A percentile compares a stretch with the other conserved stretches of the same genome.
Conservation (phyloP, 2,797 vertebrate genomes). For the Artibeus jamaicensis region DNA sequence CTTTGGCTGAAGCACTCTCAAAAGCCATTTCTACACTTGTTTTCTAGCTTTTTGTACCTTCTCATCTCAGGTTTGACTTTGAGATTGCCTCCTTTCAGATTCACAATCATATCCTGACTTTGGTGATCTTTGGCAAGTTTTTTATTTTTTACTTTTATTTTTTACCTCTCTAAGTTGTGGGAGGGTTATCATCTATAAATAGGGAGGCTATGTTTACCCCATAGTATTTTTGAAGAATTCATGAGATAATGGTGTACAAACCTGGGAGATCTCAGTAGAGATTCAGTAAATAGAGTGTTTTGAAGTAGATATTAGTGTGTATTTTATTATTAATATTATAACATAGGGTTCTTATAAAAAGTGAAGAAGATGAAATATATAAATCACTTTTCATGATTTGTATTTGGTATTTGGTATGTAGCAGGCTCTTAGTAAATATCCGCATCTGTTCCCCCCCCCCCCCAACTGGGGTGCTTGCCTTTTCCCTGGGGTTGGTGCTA, state of each 20-base stretch:
- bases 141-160: background rate
- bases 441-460: background rate
- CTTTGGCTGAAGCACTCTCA: background rate
- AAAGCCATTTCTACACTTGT: background rate
- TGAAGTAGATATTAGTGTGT: background rate
- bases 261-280: background rate
- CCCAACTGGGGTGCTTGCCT: background rate
- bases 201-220: background rate
- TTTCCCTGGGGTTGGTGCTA: background rate
- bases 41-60: background rate
- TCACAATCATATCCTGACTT: background rate
- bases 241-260: background rate
- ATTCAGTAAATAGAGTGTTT: background rate
- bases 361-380: background rate
- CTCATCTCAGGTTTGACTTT: background rate
- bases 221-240: background rate
- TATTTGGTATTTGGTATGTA: background rate
- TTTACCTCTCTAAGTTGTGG: background rate
- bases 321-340: background rate
- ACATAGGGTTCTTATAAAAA: background rate
- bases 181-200: background rate
- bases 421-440: background rate
- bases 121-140: background rate
- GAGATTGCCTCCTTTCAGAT: background rate
- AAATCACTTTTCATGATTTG: background rate